These are phyloP conservation scores for Sylvia atricapilla DNA, from an alignment of 2,113 vertebrate genomes.

Conservation along the genomic window DNA sequence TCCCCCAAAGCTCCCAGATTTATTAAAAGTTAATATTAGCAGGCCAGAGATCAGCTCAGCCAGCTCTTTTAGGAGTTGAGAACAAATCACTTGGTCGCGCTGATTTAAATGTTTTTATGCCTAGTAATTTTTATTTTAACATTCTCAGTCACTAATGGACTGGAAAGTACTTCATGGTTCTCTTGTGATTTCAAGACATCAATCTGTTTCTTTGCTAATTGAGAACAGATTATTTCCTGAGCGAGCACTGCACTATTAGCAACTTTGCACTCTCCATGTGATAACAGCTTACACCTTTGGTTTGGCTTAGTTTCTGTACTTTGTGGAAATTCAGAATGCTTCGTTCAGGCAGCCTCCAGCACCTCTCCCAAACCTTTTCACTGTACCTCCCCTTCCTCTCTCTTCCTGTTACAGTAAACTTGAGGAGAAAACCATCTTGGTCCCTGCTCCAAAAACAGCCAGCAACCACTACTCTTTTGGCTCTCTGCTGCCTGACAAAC, in stretches of 20 bases:
- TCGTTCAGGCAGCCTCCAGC: not conserved
- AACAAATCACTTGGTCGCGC: conserved; percentile 1
- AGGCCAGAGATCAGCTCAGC: conserved; percentile 45
- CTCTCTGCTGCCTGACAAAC: not conserved
- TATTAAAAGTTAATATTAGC: conserved; percentile 32
- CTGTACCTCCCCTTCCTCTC: not conserved
- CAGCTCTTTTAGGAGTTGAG: conserved; percentile 24
- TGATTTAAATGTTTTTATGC: conserved; percentile 57
- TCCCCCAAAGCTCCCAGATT: conserved; percentile 21
- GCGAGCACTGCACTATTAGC: not conserved
- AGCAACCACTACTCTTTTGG: not conserved
- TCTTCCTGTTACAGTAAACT: not conserved
- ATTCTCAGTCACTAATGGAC: conserved; percentile 48
- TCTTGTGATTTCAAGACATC: conserved; percentile 39
- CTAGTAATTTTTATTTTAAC: conserved; percentile 44
- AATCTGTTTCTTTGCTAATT: conserved; percentile 21
- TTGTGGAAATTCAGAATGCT: not conserved
- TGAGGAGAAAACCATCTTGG: not conserved
- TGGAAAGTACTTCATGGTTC: conserved; percentile 7
- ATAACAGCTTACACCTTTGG: not conserved
- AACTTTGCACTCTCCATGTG: not conserved
- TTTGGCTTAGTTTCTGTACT: not conserved
- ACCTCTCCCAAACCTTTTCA: not conserved
- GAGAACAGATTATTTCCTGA: conserved; percentile 11
- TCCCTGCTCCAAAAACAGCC: not conserved